phyloP scores from a whole-genome alignment of 2,113 vertebrate genomes.

The Prunella fulvescens region DNA sequence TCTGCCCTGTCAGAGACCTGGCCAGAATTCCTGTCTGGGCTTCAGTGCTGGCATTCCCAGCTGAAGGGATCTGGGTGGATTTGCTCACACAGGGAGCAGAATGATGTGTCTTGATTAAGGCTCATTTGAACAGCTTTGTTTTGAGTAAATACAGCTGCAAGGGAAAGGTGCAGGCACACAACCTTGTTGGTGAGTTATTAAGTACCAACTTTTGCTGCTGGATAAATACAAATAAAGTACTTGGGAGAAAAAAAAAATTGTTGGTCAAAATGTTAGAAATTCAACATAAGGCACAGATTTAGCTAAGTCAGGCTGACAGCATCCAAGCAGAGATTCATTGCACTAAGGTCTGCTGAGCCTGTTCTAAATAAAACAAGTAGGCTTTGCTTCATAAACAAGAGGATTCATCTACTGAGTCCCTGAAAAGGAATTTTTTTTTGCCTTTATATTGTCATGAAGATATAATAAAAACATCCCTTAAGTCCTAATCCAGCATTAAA shows the following conservation, averaged over 20 bases:
- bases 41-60: not conserved
- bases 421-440: not conserved
- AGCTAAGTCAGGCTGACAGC: constrained; percentile 7
- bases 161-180: not conserved
- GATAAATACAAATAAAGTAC: not conserved
- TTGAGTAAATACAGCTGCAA: constrained; percentile 45
- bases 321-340: constrained; percentile 14
- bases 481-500: constrained; percentile 36
- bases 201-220: not conserved
- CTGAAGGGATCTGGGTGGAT: not conserved
- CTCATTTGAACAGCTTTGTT: constrained; percentile 25
- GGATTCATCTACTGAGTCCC: constrained; percentile 33
- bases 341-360: constrained; percentile 36
- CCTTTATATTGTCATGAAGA: not conserved
- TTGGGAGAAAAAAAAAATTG: not conserved
- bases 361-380: constrained; percentile 53
- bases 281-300: not conserved
- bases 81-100: not conserved
- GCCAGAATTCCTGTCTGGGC: not conserved
- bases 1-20: not conserved
- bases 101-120: not conserved
- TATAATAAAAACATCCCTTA: constrained; percentile 33
- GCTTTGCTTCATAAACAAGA: constrained; percentile 61
- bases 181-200: not conserved
- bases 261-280: not conserved